phyloP scores from a whole-genome alignment of 2,113 vertebrate species.

The Varanus salvator region DNA sequence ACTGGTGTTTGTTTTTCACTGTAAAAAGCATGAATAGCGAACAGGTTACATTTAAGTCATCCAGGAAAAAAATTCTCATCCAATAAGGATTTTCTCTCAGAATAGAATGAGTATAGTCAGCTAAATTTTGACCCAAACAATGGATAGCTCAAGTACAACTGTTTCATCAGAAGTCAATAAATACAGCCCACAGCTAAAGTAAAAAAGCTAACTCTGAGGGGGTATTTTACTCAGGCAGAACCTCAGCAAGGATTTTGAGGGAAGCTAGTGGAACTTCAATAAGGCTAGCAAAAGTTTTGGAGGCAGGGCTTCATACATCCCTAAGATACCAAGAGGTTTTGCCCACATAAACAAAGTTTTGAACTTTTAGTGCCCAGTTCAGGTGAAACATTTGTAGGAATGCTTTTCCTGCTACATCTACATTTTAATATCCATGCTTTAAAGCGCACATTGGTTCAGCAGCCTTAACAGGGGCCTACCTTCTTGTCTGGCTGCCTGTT shows the following conservation, averaged over 20 bases:
- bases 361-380: not conserved
- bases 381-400: not conserved
- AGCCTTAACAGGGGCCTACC: not conserved
- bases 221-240: not conserved
- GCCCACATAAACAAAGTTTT: not conserved
- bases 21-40: conserved; percentile 49
- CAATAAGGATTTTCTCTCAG: not conserved
- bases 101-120: not conserved
- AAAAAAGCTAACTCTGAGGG: too few species aligned
- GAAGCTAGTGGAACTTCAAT: not conserved
- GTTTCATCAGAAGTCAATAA: not conserved
- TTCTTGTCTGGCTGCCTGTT: not conserved
- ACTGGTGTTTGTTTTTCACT: conserved; percentile 71
- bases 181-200: too few species aligned
- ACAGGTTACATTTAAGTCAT: not conserved
- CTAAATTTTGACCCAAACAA: not conserved
- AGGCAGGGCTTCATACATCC: too few species aligned
- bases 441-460: not conserved
- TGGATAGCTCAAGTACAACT: not conserved
- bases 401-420: not conserved
- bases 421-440: not conserved
- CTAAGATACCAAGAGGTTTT: not conserved
- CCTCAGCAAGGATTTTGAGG: not conserved
- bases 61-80: not conserved
- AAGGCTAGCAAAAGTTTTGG: too few species aligned